Conservation (phyloP, 2,113 vertebrate species). For the Talpa occidentalis region DNA sequence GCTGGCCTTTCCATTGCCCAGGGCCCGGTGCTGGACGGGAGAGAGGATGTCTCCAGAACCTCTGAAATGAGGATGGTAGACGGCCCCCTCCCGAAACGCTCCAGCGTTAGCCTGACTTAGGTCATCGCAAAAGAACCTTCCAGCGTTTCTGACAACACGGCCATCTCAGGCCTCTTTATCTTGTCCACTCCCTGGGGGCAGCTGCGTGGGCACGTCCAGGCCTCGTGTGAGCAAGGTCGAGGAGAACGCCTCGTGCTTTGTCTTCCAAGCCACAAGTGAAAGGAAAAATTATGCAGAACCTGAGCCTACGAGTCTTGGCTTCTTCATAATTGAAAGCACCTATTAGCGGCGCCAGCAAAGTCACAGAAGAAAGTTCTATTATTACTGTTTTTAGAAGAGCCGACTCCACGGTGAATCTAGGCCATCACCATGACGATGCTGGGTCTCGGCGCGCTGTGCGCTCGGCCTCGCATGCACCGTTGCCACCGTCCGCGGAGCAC, state of each 20-base stretch:
- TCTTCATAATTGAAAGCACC: conserved; percentile 8
- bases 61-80: too few species aligned
- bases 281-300: neutral
- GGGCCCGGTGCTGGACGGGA: too few species aligned
- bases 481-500: too few species aligned
- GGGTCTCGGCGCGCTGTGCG: neutral
- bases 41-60: too few species aligned
- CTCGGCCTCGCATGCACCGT: too few species aligned
- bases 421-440: neutral
- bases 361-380: fast-evolving
- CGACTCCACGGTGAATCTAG: conserved; percentile 1
- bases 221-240: neutral
- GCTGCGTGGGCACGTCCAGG: neutral
- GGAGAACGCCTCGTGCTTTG: neutral
- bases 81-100: too few species aligned
- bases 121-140: too few species aligned
- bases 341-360: conserved; percentile 1
- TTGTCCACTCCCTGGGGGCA: too few species aligned
- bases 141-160: too few species aligned
- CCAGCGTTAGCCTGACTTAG: too few species aligned
- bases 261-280: neutral
- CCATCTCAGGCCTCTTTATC: too few species aligned
- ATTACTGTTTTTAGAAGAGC: conserved; percentile 30
- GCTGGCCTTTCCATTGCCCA: too few species aligned
- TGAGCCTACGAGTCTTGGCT: neutral